Base-by-base conservation (phyloP, 2,797 vertebrate genomes). In the Acanthis flammea region DNA sequence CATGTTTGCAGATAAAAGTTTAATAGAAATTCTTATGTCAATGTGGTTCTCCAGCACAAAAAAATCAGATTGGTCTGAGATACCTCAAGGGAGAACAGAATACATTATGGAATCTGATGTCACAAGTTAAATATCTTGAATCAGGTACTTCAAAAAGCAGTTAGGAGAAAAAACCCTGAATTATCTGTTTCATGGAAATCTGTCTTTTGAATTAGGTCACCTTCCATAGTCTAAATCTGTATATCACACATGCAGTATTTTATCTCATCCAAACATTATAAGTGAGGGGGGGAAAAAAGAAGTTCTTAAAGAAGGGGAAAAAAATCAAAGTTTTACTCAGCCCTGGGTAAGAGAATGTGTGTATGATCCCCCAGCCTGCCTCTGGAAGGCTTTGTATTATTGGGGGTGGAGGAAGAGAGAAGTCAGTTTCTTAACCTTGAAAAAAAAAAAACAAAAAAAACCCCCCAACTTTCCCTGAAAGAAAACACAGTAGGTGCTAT, bases 261-360 rank as follows among this genome's bases (percentile, higher is more conserved):
- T 66, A 47, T 62, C 3, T 51, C 12, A 30, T 5, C 13, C 1
- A 2, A 3, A 77, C 30, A 30, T 42, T 48, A 25, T 1, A 0
- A 2, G 2, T 47, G 19, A 63, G 11, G 10, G 8, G 25, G 24
- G 1, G 15, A 17, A n/a, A 30, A 62, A 71, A 82, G 45, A 33
- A 23, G 5, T 55, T 33, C 2, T 61, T 18, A 42, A 42, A 42
- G 41, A 42, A 42, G 10, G 8, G 31, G 24, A 2, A 19, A 17
- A n/a, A 28, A 62, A 71, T 44, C 19, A 54, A 71, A 23, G 12
- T 16, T 84, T 74, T 61, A 39, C 14, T 94, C 7, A 25, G 3
- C 30, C 8, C 9, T 42, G 28, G 9, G 23, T 82, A 14, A 67
- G 23, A 66, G 44, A 55, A 44, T 33, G 5, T 45, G 44, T 90